phyloP scores from a whole-genome alignment of 2,797 vertebrate species.

The Pachyuromys duprasi region DNA sequence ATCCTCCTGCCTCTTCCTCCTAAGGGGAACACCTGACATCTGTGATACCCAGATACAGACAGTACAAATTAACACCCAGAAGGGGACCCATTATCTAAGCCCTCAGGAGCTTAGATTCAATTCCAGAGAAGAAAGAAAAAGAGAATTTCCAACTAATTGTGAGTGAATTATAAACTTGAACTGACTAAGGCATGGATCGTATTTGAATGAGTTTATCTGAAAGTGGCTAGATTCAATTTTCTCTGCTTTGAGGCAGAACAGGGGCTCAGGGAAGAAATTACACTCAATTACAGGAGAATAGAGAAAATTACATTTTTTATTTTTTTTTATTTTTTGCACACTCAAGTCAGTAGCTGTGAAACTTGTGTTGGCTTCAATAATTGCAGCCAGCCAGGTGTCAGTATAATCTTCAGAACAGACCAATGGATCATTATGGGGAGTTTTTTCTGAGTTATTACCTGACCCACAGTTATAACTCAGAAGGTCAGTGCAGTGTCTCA shows the following conservation, averaged over 20 bases:
- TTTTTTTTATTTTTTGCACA: conserved; percentile 36
- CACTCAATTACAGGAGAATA: conserved; percentile 67
- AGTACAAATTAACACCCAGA: neutral
- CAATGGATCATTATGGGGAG: neutral
- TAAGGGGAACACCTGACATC: neutral
- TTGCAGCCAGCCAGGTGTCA: conserved; percentile 64
- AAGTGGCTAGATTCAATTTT: conserved; percentile 69
- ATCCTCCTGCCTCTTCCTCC: neutral
- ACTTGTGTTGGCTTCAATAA: conserved; percentile 51
- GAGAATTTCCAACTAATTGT: conserved; percentile 54
- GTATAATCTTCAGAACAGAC: conserved; percentile 1
- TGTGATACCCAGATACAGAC: neutral
- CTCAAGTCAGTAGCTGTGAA: conserved; percentile 68
- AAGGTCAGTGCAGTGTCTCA: neutral
- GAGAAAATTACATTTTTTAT: conserved; percentile 66
- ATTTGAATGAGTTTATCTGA: conserved; percentile 69
- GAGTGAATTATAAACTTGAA: conserved; percentile 64
- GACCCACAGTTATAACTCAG: neutral
- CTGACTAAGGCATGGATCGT: conserved; percentile 52
- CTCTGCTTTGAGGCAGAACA: conserved; percentile 67
- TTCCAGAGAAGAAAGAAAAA: neutral
- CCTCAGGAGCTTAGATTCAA: neutral
- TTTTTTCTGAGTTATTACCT: neutral
- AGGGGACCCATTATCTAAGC: neutral
- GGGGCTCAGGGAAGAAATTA: conserved; percentile 68